Evolutionary conservation across 2,797 vertebrate genomes (phyloP), one percentile per base, ranked within the genome.

Genomic region (Aplochiton taeniatus): DNA sequence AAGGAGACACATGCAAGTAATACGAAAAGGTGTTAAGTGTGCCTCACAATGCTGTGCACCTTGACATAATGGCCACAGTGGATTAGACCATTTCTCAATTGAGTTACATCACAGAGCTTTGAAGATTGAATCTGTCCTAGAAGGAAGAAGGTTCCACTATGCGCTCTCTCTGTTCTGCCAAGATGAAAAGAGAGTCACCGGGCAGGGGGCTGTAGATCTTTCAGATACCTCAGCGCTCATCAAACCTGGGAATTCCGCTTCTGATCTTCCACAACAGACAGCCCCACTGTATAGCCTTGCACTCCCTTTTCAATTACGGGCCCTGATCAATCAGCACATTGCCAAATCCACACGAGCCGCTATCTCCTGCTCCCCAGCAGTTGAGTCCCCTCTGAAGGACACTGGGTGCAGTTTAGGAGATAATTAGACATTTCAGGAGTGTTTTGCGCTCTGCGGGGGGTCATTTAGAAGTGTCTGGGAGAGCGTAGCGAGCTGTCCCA

Each of bases 391-490:
- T 62, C 68, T 73, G 52, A 57, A 65, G 77, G 62, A 69, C 63
- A 53, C 45, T 56, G 31, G 0, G 14, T 69, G 69, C 62, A 73
- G 73, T 76, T 78, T 67, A 44, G 69, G 69, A 72, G 78, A 81
- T 86, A 81, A 88, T 87, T 82, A 84, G 78, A 79, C 68, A 85
- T 80, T 85, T 78, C 74, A 74, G 53, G 70, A 79, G 77, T 84
- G 79, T 83, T 84, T 83, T 85, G 73, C 64, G 52, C 84, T 80
- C 82, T 31, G 68, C 41, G 18, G 84, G 83, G 75, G 74, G 73
- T 82, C 75, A 77, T 84, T 87, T 83, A 61, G 78, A 75, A 78
- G 69, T 65, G 71, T 85, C 72, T 76, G n/a, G 71, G 69, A 71
- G 42, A 85, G 63, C 57, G 59, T n/a, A 68, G 56, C 58, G 53